Evolutionary conservation across 2,113 vertebrate genomes (phyloP), one percentile per base, ranked within the genome.

Genomic region (Rhinichthys klamathensis): DNA sequence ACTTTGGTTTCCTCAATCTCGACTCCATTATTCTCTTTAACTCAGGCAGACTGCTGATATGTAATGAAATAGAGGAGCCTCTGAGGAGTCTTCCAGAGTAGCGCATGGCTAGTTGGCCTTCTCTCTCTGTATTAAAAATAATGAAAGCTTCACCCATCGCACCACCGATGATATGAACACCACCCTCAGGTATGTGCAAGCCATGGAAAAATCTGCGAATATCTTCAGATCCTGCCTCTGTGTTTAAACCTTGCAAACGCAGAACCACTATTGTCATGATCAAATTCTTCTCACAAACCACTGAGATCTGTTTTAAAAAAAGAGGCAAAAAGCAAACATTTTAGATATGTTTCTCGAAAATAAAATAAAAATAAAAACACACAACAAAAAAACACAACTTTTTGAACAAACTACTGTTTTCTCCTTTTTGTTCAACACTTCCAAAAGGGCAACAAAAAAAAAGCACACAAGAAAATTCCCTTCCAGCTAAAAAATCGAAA

Each of bases 131-230:
- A 58, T 91, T 91, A 93, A 99, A 99, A 82, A 97, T 97, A 91
- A 99, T 96, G 91, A 99, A 99, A 87, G 97, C 98, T 92, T 99
- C 97, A 86, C 95, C 94, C 78, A 92, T 90, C 79, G 94, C 92
- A 89, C 98, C 98, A 93, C 98, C 98, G 91, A 96, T 94, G 87
- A 99, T 97, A 94, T 96, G 97, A 74, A 99, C 96, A 87, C 97
- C 96, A 90, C 97, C 97, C 85, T 96, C 94, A 72, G 96, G 97
- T 91, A 99, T 98, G 91, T 93, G 93, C 90, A 98, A 93, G 91
- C 93, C 91, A 90, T 93, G 90, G 91, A 99, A 99, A 92, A 98
- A 99, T 84, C 90, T 92, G 83, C 97, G 95, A 87, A 99, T 96
- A 92, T 99, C 97, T 94, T 94, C 92, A 91, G 95, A 88, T 83